These are phyloP conservation scores for Cyprinodon tularosa DNA, from an alignment of 2,113 vertebrate species.

Conservation along the genomic window DNA sequence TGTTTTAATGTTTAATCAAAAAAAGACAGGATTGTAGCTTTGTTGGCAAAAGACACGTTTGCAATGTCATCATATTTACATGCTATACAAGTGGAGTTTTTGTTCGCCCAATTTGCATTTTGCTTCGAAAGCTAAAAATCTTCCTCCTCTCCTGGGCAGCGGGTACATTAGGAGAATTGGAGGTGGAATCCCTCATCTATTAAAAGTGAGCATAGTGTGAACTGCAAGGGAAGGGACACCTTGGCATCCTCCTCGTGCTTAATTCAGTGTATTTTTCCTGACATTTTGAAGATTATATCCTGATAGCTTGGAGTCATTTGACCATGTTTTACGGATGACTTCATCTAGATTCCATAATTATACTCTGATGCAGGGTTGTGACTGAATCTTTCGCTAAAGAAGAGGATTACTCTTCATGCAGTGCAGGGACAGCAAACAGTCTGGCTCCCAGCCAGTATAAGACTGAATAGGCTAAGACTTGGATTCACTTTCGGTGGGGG, in stretches of 20 bases:
- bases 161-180: conserved; percentile 52
- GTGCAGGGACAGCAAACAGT: conserved; percentile 43
- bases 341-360: conserved; percentile 64
- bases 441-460: conserved; percentile 53
- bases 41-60: conserved; percentile 77
- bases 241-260: conserved; percentile 28
- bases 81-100: conserved; percentile 72
- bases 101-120: conserved; percentile 75
- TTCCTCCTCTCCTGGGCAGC: conserved; percentile 62
- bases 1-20: conserved; percentile 77
- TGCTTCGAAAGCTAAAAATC: conserved; percentile 72
- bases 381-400: conserved; percentile 52
- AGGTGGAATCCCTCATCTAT: conserved; percentile 64
- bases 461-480: conserved; percentile 52
- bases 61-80: conserved; percentile 79
- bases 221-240: conserved; percentile 26
- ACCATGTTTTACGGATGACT: conserved; percentile 33
- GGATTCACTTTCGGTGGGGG: conserved; percentile 54
- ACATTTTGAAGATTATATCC: conserved; percentile 38
- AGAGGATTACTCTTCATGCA: conserved; percentile 52
- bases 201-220: conserved; percentile 57
- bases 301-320: conserved; percentile 35
- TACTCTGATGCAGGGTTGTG: conserved; percentile 32
- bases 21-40: conserved; percentile 68
- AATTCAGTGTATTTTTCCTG: conserved; percentile 27